Base-by-base conservation (phyloP, 2,113 vertebrate species). In the Gallinago media region DNA sequence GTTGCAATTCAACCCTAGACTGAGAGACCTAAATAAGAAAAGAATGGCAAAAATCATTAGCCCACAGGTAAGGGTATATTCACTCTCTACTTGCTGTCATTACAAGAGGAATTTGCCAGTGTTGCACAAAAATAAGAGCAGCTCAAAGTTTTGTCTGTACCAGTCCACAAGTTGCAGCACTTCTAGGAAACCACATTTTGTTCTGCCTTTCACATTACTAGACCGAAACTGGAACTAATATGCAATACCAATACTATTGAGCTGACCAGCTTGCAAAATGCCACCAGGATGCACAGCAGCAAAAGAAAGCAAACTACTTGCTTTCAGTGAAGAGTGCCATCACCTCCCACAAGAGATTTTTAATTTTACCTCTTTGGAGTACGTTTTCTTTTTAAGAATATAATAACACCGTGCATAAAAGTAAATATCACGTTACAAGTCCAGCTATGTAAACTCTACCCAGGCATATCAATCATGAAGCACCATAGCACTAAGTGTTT, bases 391-490 rank as follows among this genome's bases (percentile, higher is more conserved):
- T 89, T 83, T 61, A 95, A 46, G 71, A 88, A 40, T 17, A 36
- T 56, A 76, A 56, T 62, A 85, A 81, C 0, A 1, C 46, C 82
- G 77, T 22, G 29, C 21, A 77, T 67, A 77, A 58, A 89, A 90
- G 62, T 85, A 92, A 93, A 66, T 85, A 85, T 83, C 88, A 58
- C 3, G 1, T 95, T 92, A 85, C 71, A 80, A 85, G 78, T 85
- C 78, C 94, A 90, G 82, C 78, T 85, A 76, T 58, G 46, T 85
- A 96, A 96, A 85, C 78, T 67, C 68, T 49, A 94, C 27, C 16
- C 25, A 62, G 40, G 21, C 67, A 76, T 49, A 93, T 88, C 92
- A 94, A 88, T 92, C 85, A 82, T 61, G 71, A 65, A 96, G 81
- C 62, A 72, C 87, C 47, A n/a, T 1, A 93, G 75, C 49, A 75